Base-by-base conservation (phyloP, 2,888 invertebrate species). In the Eupithecia subfuscata region DNA sequence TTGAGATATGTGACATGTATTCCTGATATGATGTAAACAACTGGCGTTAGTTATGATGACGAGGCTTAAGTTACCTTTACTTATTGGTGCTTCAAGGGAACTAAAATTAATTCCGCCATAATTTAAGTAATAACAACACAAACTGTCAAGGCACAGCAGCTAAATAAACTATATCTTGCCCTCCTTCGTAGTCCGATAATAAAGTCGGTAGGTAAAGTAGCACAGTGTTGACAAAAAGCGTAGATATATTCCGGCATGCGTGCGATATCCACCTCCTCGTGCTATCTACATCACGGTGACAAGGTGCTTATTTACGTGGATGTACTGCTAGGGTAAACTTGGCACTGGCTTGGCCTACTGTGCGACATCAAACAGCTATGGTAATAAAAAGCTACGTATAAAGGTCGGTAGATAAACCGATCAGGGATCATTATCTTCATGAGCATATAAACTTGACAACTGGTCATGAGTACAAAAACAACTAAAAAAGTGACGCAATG, bases 251-350 rank as follows among this genome's bases (percentile, higher is more conserved):
- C 25, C 25, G 70, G 77, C 82, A 81, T 84, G 86, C 86, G 86
- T 85, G 85, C 72, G 86, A 86, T 86, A 86, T 85, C 86, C 52
- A 56, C 52, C 22, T 56, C 52, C 60, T 84, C 82, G 80, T 75
- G 74, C 71, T 74, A 74, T 71, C 75, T 79, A 56, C 75, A 65
- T 78, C 79, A 78, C 74, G 73, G 56, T 73, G 73, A 76, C 76
- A 73, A 48, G 34, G 34, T 48, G 48, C 74, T 69, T 75, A 75
- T 75, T 75, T 75, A 75, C 75, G 64, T 75, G 69, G 68, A 69
- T 14, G 9, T 64, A 64, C 34, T 34, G 68, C 43, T 43, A 16
- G 18, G 67, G 67, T 34, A n/a, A 40, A 40, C 67, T 67, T 67
- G 67, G 37, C 65, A 65, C 37, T 65, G 34, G 56, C 56, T 56